phyloP scores from a whole-genome alignment of 1,140 invertebrate species.

The Euwallacea similis region DNA sequence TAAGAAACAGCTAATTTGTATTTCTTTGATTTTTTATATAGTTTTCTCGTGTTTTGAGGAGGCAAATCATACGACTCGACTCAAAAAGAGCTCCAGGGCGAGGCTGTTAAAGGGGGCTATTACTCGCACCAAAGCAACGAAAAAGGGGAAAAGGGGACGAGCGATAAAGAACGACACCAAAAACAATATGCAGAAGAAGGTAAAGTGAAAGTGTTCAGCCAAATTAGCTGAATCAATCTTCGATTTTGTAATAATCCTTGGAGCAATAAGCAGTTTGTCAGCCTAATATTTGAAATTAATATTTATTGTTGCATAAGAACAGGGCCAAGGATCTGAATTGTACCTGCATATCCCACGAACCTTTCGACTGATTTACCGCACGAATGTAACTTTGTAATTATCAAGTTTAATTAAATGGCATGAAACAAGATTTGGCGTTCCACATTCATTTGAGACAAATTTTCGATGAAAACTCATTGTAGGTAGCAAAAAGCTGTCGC shows the following conservation, averaged over 20 bases:
- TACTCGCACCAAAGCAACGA: slow-evolving; percentile 60
- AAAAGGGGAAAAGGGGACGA: slow-evolving; percentile 65
- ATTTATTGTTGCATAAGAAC: too few relatives aligned
- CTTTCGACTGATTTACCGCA: too few relatives aligned
- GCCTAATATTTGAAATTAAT: too few relatives aligned
- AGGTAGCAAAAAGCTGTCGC: slow-evolving; percentile 61
- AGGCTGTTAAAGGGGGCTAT: slow-evolving; percentile 47
- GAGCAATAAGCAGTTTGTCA: too few relatives aligned
- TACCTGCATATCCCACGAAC: too few relatives aligned
- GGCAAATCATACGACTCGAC: slow-evolving; percentile 16
- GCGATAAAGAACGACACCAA: slow-evolving; percentile 63
- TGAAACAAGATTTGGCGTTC: background rate
- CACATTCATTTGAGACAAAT: background rate
- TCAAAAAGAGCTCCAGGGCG: slow-evolving; percentile 42
- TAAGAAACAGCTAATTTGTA: slow-evolving; percentile 3
- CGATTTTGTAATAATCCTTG: too few relatives aligned
- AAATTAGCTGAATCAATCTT: too few relatives aligned
- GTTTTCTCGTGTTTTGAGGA: slow-evolving; percentile 7
- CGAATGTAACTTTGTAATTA: too few relatives aligned
- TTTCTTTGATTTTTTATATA: background rate
- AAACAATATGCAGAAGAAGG: slow-evolving; percentile 61
- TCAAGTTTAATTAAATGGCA: background rate
- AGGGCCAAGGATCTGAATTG: too few relatives aligned
- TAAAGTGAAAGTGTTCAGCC: background rate
- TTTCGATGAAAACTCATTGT: background rate